Conservation (phyloP, 2,888 invertebrate genomes). For the Zootermopsis nevadensis region DNA sequence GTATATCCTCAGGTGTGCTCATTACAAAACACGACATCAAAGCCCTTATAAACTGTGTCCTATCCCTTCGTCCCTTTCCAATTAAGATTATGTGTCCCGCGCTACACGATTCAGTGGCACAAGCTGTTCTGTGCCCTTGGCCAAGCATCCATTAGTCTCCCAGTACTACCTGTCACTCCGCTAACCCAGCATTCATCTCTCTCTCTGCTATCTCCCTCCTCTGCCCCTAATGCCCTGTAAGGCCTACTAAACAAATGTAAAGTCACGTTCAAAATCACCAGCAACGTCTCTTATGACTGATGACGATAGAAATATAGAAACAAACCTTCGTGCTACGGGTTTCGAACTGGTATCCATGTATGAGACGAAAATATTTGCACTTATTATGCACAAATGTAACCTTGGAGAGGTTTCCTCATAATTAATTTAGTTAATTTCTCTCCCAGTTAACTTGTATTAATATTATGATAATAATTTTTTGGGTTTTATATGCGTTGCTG, state of each 20-base stretch:
- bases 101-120: not conserved
- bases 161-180: constrained; percentile 35
- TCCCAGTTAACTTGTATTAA: too few relatives aligned
- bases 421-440: too few relatives aligned
- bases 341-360: too few relatives aligned
- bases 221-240: constrained; percentile 12
- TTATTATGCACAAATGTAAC: too few relatives aligned
- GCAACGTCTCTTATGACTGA: not conserved
- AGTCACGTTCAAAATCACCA: constrained; percentile 35
- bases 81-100: constrained; percentile 9
- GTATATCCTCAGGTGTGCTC: not conserved
- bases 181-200: constrained; percentile 44
- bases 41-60: not conserved
- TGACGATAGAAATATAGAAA: too few relatives aligned
- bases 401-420: too few relatives aligned
- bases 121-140: too few relatives aligned
- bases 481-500: too few relatives aligned
- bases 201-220: constrained; percentile 42
- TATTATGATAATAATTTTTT: too few relatives aligned
- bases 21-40: not conserved
- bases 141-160: constrained; percentile 28
- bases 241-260: constrained; percentile 44
- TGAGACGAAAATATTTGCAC: too few relatives aligned
- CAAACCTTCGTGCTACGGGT: too few relatives aligned
- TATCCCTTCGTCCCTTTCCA: not conserved